These are phyloP conservation scores for Calycopis cecrops DNA, from an alignment of 1,140 invertebrate species.

Conservation along the genomic window DNA sequence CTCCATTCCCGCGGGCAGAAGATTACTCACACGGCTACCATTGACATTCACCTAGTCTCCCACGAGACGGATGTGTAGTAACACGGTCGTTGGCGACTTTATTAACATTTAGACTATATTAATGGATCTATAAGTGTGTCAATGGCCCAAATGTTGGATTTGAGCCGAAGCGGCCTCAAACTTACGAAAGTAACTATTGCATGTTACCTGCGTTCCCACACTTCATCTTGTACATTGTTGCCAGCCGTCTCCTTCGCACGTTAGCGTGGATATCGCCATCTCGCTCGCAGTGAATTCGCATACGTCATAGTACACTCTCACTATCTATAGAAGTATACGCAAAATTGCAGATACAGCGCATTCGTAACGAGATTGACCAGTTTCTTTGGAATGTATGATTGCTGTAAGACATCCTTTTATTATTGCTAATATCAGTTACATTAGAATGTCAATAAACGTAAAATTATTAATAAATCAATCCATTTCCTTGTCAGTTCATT, in stretches of 20 bases:
- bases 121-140: neutral
- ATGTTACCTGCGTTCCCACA: conserved; percentile 63
- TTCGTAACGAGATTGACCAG: neutral
- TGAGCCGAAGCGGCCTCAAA: conserved; percentile 5
- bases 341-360: conserved; percentile 31
- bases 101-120: no score
- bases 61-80: no score
- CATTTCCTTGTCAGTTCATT: no score
- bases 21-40: no score
- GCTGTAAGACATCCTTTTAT: neutral
- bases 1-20: no score
- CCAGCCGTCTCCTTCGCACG: conserved; percentile 35
- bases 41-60: no score
- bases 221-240: conserved; percentile 25
- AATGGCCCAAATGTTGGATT: neutral
- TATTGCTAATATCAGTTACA: neutral
- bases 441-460: no score
- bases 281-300: conserved; percentile 27
- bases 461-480: no score
- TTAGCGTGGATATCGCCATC: conserved; percentile 23
- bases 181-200: conserved; percentile 31
- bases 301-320: conserved; percentile 68
- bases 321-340: conserved; percentile 46
- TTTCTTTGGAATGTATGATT: conserved; percentile 11
- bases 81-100: no score